Evolutionary conservation across 2,888 invertebrate species (phyloP).

Genomic region (Taenaris catops): DNA sequence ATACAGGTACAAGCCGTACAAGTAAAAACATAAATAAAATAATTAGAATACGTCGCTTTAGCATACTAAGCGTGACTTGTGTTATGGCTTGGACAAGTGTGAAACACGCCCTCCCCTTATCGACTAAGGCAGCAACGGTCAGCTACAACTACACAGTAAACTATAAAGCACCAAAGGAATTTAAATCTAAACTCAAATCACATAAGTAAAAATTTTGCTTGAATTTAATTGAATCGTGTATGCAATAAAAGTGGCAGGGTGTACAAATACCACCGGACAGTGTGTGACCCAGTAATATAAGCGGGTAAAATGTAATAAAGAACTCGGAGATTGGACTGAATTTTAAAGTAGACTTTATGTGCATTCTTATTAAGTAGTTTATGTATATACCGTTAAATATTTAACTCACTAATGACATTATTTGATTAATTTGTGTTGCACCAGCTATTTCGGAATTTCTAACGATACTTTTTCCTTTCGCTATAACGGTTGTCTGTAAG

Average conservation of each 20-base stretch:
- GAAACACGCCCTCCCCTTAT: slow-evolving; percentile 45
- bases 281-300: slow-evolving; percentile 53
- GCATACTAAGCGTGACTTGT: slow-evolving; percentile 22
- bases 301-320: slow-evolving; percentile 26
- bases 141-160: slow-evolving; percentile 5
- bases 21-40: background rate
- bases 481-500: no score
- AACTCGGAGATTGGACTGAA: slow-evolving; percentile 11
- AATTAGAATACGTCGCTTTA: slow-evolving; percentile 20
- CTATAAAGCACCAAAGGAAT: slow-evolving; percentile 3
- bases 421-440: no score
- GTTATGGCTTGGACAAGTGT: slow-evolving; percentile 22
- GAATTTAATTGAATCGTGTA: slow-evolving; percentile 7
- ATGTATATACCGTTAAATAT: background rate
- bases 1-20: background rate
- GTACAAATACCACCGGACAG: slow-evolving; percentile 33
- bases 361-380: background rate
- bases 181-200: background rate
- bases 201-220: slow-evolving; percentile 10
- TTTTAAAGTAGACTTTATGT: slow-evolving; percentile 11
- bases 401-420: no score
- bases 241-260: slow-evolving; percentile 12
- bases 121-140: slow-evolving; percentile 43
- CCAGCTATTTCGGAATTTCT: no score
- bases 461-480: no score